Conservation (phyloP, 2,113 vertebrate genomes). For the Egretta garzetta region DNA sequence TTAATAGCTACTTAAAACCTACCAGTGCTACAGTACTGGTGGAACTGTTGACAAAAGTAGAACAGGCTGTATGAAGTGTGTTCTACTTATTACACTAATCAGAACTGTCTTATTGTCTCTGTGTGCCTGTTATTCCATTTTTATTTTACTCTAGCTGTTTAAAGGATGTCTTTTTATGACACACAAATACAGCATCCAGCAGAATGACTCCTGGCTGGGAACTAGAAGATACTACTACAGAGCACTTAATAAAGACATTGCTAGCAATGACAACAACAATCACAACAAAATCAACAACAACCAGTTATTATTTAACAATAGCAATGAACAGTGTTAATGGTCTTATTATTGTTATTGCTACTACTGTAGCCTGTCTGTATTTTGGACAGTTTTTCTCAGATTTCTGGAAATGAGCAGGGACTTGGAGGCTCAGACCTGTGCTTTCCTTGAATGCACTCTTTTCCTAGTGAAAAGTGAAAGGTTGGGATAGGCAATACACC, state of each 20-base stretch:
- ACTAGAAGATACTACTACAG: neutral
- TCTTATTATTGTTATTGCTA: neutral
- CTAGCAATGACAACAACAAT: neutral
- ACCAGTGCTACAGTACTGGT: neutral
- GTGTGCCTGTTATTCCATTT: neutral
- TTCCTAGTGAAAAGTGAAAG: neutral
- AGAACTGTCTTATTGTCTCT: neutral
- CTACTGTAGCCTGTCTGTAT: neutral
- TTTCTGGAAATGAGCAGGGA: neutral
- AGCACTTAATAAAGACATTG: neutral
- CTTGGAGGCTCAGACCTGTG: neutral
- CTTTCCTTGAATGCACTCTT: neutral
- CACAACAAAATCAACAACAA: neutral
- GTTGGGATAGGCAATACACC: neutral
- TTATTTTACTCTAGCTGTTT: neutral
- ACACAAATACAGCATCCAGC: fast-evolving
- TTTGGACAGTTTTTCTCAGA: neutral
- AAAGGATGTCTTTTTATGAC: neutral
- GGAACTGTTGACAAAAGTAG: neutral
- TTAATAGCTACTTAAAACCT: neutral
- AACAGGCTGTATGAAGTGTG: neutral
- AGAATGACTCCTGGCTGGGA: neutral
- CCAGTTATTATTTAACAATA: neutral
- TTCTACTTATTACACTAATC: neutral
- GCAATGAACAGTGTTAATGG: neutral